Base-by-base conservation (phyloP, 1,140 invertebrate genomes). In the Drosophila kohkoa region DNA sequence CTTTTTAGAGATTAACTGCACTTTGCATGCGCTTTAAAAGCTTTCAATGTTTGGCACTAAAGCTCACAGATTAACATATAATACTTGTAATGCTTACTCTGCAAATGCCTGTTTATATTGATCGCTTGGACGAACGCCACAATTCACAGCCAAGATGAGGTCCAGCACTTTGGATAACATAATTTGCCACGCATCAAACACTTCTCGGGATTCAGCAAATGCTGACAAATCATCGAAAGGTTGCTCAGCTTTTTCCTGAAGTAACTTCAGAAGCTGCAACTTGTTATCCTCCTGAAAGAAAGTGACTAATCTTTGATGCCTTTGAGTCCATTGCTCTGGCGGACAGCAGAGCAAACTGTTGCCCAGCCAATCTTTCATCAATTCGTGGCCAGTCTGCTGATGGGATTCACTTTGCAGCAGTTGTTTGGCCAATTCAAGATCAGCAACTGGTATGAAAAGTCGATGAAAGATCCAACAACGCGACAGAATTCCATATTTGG, bases 401-500 rank as follows among this genome's bases (percentile, higher is more conserved):
- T 83, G 72, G 5, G 49, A 32, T n/a, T 82, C 74, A 8, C 69
- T 82, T 5, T 69, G 62, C n/a, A 90, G 57, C n/a, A 90, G 67
- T 11, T 90, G 87, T 5, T 54, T 58, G 11, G 75, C 59, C 43
- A 90, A 41, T 15, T 90, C 87, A 1, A 81, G 35, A 59, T 90
- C 87, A 0, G 87, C 71, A 1, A 90, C 67, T 0, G 77, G 75
- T 54, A 90, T 81, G 6, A 90, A 83, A 0, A 90, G 80, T 11
- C 87, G 64, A 49, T 90, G 79, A 4, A 90, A 90, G 5, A 79
- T 46, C 87, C 87, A 90, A 13, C 80, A 81, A 5, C 80, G 87
- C 0, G 63, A 79, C 5, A 90, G 46, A 0, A 38, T 4, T 8
- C 87, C 87, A 71, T 83, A 90, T 25, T 83, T 77, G 0, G 28